Base-by-base conservation (phyloP, 2,113 vertebrate genomes). In the Callocephalon fimbriatum region DNA sequence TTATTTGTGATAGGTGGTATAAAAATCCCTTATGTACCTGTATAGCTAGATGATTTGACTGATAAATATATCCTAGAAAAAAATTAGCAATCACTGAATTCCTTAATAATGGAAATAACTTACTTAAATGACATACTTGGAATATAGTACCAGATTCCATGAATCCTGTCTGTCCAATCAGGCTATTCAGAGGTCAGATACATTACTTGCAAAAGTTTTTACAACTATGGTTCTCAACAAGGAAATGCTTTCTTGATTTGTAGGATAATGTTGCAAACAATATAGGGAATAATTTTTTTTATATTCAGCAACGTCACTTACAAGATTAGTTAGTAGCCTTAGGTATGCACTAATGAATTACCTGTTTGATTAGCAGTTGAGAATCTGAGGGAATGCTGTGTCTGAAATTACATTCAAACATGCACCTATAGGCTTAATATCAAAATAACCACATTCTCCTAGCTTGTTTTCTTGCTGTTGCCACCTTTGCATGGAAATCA, bases 41-140 rank as follows among this genome's bases (percentile, higher is more conserved):
- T 70, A 47, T 73, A 94, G 40, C 29, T 81, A 45, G 26, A 75
- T 84, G 56, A 87, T 72, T 78, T 87, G 29, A 6, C 68, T 86
- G 45, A 61, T 66, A 78, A 83, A 83, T 79, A 50, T 71, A 71
- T 67, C 45, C 72, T 37, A 29, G 45, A 38, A 56, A 72, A 91
- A 92, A 76, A 67, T 10, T 48, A 85, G 12, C 25, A 27, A 59
- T 75, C n/a, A 32, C 18, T 90, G 16, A 83, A 48, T 76, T 73
- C 66, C 61, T 85, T 91, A 85, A 72, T 74, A 93, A 72, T 56
- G 20, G 16, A 48, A 89, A 90, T 90, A 91, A 87, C 81, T 86
- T 90, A 50, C 94, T 63, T 83, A 70, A 70, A 80, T 80, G 2
- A 31, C 9, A 17, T 48, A n/a, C 9, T 79, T 72, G 25, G 53